Evolutionary conservation across 2,113 vertebrate species (phyloP).

Genomic region (Benitochromis conjunctus): DNA sequence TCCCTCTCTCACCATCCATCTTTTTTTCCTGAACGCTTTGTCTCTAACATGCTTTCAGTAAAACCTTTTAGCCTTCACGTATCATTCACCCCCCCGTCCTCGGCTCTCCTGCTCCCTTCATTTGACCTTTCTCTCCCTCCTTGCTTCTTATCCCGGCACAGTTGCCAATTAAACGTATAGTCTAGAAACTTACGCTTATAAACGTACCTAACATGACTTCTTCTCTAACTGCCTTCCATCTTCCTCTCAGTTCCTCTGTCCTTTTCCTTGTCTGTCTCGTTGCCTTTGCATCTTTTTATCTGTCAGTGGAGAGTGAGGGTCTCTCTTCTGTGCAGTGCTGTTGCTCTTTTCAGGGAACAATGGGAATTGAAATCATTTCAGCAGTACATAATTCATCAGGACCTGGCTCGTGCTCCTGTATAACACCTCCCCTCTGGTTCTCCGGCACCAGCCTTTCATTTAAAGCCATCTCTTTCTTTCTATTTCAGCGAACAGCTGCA

Average conservation of each 20-base stretch:
- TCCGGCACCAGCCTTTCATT: background rate
- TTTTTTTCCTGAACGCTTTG: background rate
- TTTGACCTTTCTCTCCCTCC: background rate
- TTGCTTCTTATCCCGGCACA: background rate
- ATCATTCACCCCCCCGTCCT: background rate
- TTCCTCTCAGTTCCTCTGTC: background rate
- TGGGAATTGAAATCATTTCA: conserved; percentile 46
- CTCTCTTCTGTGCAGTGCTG: conserved; percentile 13
- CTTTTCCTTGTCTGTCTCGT: background rate
- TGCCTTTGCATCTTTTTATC: background rate
- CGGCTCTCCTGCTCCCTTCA: background rate
- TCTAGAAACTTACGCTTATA: conserved; percentile 1
- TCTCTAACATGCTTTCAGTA: background rate
- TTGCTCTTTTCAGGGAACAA: conserved; percentile 38
- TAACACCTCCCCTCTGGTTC: conserved; percentile 1
- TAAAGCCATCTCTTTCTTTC: background rate
- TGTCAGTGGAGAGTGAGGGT: background rate
- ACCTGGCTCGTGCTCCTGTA: conserved; percentile 3
- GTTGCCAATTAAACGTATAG: background rate
- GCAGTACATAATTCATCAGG: conserved; percentile 44
- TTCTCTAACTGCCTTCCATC: background rate
- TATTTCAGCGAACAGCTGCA: background rate
- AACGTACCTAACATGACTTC: background rate
- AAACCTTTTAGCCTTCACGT: conserved; percentile 2
- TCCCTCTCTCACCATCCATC: background rate